phyloP scores from a whole-genome alignment of 2,888 invertebrate species.

The Malacosoma neustria region DNA sequence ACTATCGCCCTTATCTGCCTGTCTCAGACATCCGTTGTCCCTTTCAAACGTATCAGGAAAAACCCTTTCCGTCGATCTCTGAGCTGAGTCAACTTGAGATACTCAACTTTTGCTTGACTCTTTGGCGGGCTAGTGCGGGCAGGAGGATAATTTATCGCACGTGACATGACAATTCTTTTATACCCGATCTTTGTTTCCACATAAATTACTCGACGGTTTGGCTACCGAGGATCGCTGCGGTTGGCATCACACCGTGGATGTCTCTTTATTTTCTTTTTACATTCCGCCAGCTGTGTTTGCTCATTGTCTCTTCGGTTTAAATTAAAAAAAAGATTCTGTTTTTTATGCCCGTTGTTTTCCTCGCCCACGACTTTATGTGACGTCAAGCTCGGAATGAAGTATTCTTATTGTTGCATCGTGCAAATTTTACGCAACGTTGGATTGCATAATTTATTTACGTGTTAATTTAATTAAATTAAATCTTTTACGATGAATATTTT shows the following conservation, averaged over 20 bases:
- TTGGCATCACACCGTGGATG: constrained; percentile 45
- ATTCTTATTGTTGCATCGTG: constrained; percentile 56
- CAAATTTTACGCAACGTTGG: constrained; percentile 54
- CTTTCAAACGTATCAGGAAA: constrained; percentile 38
- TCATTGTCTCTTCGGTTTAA: constrained; percentile 68
- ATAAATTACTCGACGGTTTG: constrained; percentile 52
- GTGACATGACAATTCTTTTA: constrained; percentile 60
- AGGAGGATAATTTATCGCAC: constrained; percentile 45
- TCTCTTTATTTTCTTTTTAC: constrained; percentile 57
- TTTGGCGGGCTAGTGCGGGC: constrained; percentile 31
- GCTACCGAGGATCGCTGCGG: constrained; percentile 46
- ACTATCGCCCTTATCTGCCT: constrained; percentile 41
- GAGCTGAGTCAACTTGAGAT: constrained; percentile 23
- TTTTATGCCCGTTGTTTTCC: constrained; percentile 51
- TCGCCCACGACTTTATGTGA: constrained; percentile 71
- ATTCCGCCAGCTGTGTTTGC: constrained; percentile 70
- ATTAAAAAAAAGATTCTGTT: constrained; percentile 59
- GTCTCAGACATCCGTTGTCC: constrained; percentile 40
- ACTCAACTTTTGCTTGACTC: constrained; percentile 27
- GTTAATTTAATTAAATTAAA: constrained; percentile 52
- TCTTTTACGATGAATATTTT: constrained; percentile 15
- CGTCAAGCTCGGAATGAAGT: constrained; percentile 66
- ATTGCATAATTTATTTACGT: constrained; percentile 60
- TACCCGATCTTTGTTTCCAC: constrained; percentile 51
- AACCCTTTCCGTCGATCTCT: constrained; percentile 28